Evolutionary conservation across 2,113 vertebrate species (phyloP), one percentile per base, ranked within the genome.

Genomic region (Cavia aperea): DNA sequence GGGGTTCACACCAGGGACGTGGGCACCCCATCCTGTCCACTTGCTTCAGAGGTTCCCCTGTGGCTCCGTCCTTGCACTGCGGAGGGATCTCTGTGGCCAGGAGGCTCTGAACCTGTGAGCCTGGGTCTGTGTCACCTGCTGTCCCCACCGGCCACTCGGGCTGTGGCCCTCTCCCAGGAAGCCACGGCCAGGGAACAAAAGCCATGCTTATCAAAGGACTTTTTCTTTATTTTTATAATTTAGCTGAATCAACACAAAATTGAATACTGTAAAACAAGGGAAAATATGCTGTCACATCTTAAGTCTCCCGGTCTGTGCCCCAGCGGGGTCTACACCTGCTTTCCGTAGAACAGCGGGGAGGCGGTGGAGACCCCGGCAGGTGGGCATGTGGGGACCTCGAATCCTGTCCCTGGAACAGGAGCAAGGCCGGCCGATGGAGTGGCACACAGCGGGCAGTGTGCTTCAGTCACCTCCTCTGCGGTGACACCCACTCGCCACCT

Each of bases 201-300:
- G 96, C 97, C 97, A 98, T 97, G 95, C 96, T 97, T 98, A 98
- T 94, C 97, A 98, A 98, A 98, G 96, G 97, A 96, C 96, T 97
- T 98, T 94, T 81, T 96, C 97, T 98, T 98, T 98, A 98, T 98
- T 98, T 98, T 96, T 97, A 98, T 98, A 98, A 98, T 98, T 98
- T 98, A 98, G 97, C 97, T 97, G 98, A 98, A 97, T 97, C 97
- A 98, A 98, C 98, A 98, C 98, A 98, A 98, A 98, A 98, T 95
- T 86, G 96, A 97, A 97, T 98, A 98, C 95, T 94, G 96, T 97
- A 97, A 98, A 98, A 97, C 98, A 98, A 97, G 97, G 97, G 97
- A 95, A 97, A 91, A 97, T 88, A 96, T 87, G 96, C 96, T 95
- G 97, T 92, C 94, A 98, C 97, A 97, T 95, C 94, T 97, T 95